phyloP scores from a whole-genome alignment of 2,888 invertebrate species.

The Dysmachus trigonus region DNA sequence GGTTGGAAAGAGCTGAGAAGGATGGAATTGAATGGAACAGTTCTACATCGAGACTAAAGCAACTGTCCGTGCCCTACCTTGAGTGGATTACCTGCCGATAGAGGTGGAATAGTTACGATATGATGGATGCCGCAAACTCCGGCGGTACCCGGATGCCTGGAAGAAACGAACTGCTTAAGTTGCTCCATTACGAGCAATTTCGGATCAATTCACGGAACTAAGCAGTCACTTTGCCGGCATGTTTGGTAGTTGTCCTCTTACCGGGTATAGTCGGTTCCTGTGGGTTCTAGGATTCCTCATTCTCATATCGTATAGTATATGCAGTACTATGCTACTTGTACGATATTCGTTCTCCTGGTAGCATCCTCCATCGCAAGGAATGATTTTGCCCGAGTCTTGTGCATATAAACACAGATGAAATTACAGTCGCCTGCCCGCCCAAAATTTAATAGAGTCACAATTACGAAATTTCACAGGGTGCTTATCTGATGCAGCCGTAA shows the following conservation, averaged over 20 bases:
- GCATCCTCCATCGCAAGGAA: background rate
- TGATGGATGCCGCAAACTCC: background rate
- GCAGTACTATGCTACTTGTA: background rate
- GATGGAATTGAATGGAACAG: background rate
- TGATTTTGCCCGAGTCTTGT: background rate
- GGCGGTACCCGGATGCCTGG: background rate
- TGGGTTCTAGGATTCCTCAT: background rate
- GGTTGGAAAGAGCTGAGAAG: background rate
- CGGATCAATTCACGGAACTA: background rate
- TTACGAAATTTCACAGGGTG: background rate
- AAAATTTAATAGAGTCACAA: background rate
- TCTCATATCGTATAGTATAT: background rate
- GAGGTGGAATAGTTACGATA: background rate
- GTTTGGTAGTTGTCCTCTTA: background rate
- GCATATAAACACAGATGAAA: background rate
- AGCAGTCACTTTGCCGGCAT: background rate
- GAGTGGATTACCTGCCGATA: background rate
- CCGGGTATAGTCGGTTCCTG: background rate
- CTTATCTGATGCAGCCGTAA: background rate
- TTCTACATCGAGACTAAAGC: background rate
- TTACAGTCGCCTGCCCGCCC: background rate
- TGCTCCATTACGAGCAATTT: background rate
- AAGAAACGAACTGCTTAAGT: background rate
- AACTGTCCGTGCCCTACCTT: background rate
- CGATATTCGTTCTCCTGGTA: background rate